These are phyloP conservation scores for Platyscapa corneri DNA, from an alignment of 1,140 invertebrate species.

Conservation along the genomic window DNA sequence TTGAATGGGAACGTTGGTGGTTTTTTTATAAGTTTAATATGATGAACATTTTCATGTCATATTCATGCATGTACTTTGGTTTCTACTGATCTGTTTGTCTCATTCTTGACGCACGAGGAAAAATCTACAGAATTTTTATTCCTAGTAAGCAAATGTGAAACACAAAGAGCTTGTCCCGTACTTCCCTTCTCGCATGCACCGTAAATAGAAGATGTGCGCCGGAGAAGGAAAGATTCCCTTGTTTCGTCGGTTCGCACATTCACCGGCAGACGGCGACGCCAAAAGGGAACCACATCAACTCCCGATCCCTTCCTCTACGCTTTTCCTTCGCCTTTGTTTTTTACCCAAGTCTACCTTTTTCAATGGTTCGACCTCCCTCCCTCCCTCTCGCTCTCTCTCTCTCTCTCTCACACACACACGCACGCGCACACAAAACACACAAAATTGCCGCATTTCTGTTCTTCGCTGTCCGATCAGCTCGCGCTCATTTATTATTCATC, in stretches of 20 bases:
- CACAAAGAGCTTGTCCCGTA: neutral
- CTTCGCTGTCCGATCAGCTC: neutral
- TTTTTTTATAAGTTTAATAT: neutral
- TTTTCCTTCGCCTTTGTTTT: slow-evolving; percentile 2
- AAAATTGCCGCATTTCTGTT: neutral
- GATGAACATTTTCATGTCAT: neutral
- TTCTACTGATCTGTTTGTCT: neutral
- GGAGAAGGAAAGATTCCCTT: slow-evolving; percentile 29
- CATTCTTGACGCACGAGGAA: neutral
- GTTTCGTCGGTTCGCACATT: slow-evolving; percentile 18
- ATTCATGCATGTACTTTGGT: neutral
- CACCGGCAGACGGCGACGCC: slow-evolving; percentile 42
- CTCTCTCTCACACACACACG: slow-evolving; percentile 12
- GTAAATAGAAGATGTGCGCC: slow-evolving; percentile 12
- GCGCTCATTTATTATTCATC: slow-evolving; percentile 44
- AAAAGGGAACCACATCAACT: slow-evolving; percentile 18
- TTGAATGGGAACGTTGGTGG: neutral
- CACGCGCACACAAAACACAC: neutral
- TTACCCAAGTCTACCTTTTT: neutral
- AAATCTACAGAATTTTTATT: slow-evolving; percentile 16
- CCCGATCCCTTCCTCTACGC: neutral
- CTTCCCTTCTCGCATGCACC: neutral
- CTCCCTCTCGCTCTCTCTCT: neutral
- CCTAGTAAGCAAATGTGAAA: neutral
- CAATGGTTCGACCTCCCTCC: neutral